Evolutionary conservation across 2,113 vertebrate genomes (phyloP).

Genomic region (Zosterops pallidus): DNA sequence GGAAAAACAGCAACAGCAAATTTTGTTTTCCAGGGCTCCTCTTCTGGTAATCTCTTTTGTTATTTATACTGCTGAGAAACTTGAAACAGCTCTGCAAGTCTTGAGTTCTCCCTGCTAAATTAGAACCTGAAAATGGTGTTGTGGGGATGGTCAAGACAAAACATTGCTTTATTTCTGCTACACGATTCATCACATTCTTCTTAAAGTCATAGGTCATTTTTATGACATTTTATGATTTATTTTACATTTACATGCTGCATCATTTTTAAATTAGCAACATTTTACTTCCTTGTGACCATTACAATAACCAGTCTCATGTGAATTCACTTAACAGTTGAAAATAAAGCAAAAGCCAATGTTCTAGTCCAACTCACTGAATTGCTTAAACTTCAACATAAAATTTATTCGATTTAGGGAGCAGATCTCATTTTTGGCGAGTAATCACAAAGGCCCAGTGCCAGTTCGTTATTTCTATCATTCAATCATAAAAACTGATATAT

Average conservation of each 20-base stretch:
- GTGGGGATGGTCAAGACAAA: background rate
- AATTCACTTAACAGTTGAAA: background rate
- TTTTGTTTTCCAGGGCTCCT: background rate
- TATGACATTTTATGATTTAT: background rate
- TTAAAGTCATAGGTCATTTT: background rate
- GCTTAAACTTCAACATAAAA: background rate
- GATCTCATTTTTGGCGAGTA: background rate
- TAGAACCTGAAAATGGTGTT: background rate
- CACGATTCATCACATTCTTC: background rate
- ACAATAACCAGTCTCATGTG: background rate
- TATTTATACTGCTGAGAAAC: background rate
- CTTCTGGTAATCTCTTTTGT: background rate
- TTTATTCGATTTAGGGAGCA: background rate
- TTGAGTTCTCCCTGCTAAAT: background rate
- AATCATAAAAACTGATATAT: constrained; percentile 33
- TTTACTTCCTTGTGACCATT: background rate
- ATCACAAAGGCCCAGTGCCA: constrained; percentile 5
- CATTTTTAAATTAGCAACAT: background rate
- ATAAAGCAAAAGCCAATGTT: background rate
- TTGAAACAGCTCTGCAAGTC: background rate
- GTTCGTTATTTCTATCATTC: constrained; percentile 50
- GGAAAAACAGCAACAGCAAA: background rate
- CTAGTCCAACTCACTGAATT: background rate
- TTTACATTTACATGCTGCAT: background rate
- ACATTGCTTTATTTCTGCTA: background rate